Evolutionary conservation across 1,140 invertebrate genomes (phyloP), one percentile per base, ranked within the genome.

Genomic region (Pseudomyrmex dendroicus): DNA sequence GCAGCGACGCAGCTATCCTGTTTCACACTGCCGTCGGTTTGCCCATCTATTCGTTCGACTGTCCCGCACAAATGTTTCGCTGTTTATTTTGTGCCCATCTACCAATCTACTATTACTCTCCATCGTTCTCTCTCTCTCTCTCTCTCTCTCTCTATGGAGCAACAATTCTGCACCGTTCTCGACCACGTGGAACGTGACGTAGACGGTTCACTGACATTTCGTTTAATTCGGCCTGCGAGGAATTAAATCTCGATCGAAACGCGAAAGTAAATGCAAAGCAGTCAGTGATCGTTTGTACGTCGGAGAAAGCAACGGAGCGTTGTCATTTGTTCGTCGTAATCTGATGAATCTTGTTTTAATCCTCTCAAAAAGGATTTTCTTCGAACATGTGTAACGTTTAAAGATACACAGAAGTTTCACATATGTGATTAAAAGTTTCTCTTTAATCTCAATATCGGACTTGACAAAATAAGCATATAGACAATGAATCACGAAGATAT

Each of bases 151-250:
- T 13, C 17, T 59, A 74, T 52, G 44, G 57, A 68, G 76, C 50
- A 85, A 70, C 85, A 67, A 59, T 80, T 67, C 76, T 70, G 64
- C 64, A 20, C 77, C 56, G 57, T 62, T n/a, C 68, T 67, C 72
- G 52, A 67, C 61, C 61, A 72, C 70, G 67, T 56, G 76, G 74
- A 68, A 86, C 76, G 74, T 85, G 68, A 77, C 70, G 68, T 83
- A 72, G 67, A 62, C 13, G 78, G 59, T 68, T 84, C 78, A 73
- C 63, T 70, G 85, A 73, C 82, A 78, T 82, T 70, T 66, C 68
- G 80, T 89, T 86, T 88, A 89, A 89, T 89, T 86, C 66, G 70
- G 76, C 25, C 70, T 70, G 73, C 17, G 62, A 46, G 73, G 86
- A 85, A 86, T 88, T 86, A 88, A 88, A 85, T 77, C 66, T 22